phyloP scores from a whole-genome alignment of 2,113 vertebrate species.

The Triplophysa tibetana region DNA sequence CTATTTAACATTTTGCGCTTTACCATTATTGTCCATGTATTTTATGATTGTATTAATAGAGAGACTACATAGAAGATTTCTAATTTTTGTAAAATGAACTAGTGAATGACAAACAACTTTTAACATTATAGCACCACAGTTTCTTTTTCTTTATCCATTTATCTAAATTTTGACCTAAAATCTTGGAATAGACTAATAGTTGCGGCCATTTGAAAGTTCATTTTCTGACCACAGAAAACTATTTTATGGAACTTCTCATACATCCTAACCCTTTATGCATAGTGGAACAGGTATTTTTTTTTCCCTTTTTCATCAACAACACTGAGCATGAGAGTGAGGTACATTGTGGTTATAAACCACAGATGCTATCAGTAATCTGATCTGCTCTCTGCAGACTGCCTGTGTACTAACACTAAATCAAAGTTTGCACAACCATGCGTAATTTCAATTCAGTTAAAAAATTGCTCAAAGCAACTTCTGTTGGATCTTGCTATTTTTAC shows the following conservation, averaged over 20 bases:
- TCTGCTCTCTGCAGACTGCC: conserved; percentile 16
- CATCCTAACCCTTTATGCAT: background rate
- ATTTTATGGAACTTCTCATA: background rate
- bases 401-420: conserved; percentile 3
- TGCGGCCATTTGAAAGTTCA: background rate
- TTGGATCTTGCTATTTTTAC: background rate
- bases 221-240: background rate
- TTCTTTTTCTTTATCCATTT: no score
- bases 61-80: no score
- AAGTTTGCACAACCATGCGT: conserved; percentile 13
- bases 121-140: no score
- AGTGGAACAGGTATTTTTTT: background rate
- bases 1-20: no score
- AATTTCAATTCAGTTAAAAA: background rate
- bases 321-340: conserved; percentile 5
- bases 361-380: conserved; percentile 52
- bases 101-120: no score
- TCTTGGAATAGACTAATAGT: no score
- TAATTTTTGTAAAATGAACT: no score
- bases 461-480: background rate
- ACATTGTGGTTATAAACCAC: conserved; percentile 50
- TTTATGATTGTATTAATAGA: no score
- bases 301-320: conserved; percentile 5
- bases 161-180: no score
- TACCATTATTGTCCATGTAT: no score